Evolutionary conservation across 2,113 vertebrate species (phyloP).

Genomic region (Parotia lawesii): DNA sequence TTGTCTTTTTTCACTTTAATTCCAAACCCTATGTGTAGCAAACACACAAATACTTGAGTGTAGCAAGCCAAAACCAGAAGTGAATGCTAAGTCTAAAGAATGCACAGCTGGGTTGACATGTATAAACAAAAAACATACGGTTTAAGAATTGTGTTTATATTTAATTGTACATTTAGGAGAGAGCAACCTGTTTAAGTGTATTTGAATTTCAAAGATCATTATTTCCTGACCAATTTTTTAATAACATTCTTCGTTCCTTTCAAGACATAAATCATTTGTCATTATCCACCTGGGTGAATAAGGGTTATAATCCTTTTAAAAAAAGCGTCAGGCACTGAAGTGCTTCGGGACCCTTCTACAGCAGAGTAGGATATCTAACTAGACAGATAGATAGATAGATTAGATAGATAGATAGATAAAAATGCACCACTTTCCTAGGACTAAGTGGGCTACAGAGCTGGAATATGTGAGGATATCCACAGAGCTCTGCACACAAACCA

Average conservation of each 20-base stretch:
- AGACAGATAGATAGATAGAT: accelerated
- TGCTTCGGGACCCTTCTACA: background rate
- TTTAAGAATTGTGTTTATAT: background rate
- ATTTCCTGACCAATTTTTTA: background rate
- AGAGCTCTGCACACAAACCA: background rate
- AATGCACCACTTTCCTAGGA: background rate
- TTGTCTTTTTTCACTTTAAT: background rate
- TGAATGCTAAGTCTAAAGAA: background rate
- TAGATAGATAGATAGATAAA: background rate
- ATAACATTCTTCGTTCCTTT: background rate
- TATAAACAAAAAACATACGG: background rate
- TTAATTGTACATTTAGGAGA: background rate
- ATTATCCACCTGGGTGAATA: background rate
- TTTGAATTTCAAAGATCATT: background rate
- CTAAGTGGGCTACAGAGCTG: background rate
- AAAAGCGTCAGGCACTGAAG: background rate
- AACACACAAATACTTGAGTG: background rate
- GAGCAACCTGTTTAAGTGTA: background rate
- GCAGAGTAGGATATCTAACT: background rate
- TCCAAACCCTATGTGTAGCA: background rate
- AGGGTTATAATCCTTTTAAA: background rate
- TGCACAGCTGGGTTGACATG: background rate
- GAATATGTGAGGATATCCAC: background rate
- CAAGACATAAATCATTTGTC: background rate
- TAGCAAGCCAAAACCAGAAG: background rate